Evolutionary conservation across 2,113 vertebrate species (phyloP).

Genomic region (Lophura nycthemera): DNA sequence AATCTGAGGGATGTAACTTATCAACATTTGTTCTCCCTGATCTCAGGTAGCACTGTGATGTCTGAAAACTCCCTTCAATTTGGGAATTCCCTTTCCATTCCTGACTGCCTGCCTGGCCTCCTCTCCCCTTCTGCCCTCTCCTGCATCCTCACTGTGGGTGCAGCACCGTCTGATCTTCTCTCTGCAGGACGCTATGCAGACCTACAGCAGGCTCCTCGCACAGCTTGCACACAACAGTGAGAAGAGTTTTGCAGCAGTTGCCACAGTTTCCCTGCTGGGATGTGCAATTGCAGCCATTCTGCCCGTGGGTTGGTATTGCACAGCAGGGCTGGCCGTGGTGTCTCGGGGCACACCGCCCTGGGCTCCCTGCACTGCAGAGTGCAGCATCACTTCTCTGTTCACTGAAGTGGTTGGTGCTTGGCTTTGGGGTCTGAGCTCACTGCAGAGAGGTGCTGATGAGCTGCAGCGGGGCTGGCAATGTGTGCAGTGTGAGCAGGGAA

Average conservation of each 20-base stretch:
- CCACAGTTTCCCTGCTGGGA: constrained; percentile 15
- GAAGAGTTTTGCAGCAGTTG: constrained; percentile 22
- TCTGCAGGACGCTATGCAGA: not conserved
- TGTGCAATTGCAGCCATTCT: not conserved
- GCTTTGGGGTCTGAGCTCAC: fast-evolving
- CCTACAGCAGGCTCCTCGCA: not conserved
- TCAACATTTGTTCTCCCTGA: fast-evolving
- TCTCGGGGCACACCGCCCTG: too few relatives aligned
- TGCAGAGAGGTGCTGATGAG: not conserved
- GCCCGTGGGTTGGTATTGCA: not conserved
- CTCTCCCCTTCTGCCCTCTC: not conserved
- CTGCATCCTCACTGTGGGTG: not conserved
- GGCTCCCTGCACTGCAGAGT: not conserved
- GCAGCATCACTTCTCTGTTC: not conserved
- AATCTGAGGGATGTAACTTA: not conserved
- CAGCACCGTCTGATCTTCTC: not conserved
- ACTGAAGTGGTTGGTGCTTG: not conserved
- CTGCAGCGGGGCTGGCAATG: not conserved
- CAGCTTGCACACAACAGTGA: not conserved
- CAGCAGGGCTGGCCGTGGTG: not conserved
- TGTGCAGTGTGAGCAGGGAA: not conserved
- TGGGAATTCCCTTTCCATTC: not conserved
- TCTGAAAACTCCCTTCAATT: not conserved
- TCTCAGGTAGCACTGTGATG: fast-evolving
- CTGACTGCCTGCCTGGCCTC: not conserved